Evolutionary conservation across 2,888 invertebrate species (phyloP), one percentile per base, ranked within the genome.

Genomic region (Oxystoma pomonae): DNA sequence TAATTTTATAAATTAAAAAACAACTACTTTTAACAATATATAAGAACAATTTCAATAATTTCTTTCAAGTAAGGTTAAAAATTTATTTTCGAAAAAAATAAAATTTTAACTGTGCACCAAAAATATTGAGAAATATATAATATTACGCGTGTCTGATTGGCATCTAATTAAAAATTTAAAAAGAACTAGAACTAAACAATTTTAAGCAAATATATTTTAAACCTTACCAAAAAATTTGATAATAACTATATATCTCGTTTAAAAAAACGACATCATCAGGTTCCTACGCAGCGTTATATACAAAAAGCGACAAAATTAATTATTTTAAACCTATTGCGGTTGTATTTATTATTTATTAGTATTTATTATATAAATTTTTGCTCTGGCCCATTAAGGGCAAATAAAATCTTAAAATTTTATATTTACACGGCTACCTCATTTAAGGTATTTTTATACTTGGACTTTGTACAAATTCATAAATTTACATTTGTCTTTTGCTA

Each of bases 151-250:
- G n/a, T n/a, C n/a, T n/a, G n/a, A n/a, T n/a, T n/a, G n/a, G n/a
- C 55, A 55, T 55, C 55, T 55, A 55, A 16, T 9, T 16, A 50
- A 61, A 75, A 76, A 76, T 76, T 76, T 73, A 62, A 76, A 77
- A 76, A 77, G 74, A 76, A 76, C 71, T 68, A 65, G 75, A 78
- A 78, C 77, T 77, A 77, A n/a, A n/a, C n/a, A n/a, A n/a, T n/a
- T n/a, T n/a, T n/a, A n/a, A n/a, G n/a, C n/a, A n/a, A n/a, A n/a
- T n/a, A n/a, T n/a, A n/a, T n/a, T n/a, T n/a, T n/a, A n/a, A n/a
- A n/a, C n/a, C n/a, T n/a, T n/a, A n/a, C n/a, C n/a, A n/a, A n/a
- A n/a, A n/a, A n/a, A n/a, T n/a, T n/a, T n/a, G n/a, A n/a, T n/a
- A n/a, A n/a, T n/a, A n/a, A n/a, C n/a, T n/a, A n/a, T n/a, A n/a